phyloP scores from a whole-genome alignment of 2,888 invertebrate species.

The Macropis europaea region DNA sequence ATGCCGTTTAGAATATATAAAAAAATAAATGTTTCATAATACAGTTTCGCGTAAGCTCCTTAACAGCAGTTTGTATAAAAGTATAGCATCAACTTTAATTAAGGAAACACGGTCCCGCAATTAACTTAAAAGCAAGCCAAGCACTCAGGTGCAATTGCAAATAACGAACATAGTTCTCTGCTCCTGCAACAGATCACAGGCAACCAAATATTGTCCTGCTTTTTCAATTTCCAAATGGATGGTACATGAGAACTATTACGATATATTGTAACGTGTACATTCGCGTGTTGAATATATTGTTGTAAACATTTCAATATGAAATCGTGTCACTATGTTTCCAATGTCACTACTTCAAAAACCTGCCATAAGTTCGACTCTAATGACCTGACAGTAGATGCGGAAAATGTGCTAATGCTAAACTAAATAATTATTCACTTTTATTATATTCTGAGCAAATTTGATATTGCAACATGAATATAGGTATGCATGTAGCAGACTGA shows the following conservation, averaged over 20 bases:
- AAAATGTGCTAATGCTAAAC: too few species aligned
- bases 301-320: not conserved
- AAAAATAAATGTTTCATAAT: not conserved
- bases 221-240: slow-evolving; percentile 43
- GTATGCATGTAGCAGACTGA: too few species aligned
- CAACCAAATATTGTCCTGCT: slow-evolving; percentile 41
- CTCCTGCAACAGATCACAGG: slow-evolving; percentile 5
- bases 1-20: too few species aligned
- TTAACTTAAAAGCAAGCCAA: slow-evolving; percentile 48
- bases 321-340: not conserved
- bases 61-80: not conserved
- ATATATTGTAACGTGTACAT: not conserved
- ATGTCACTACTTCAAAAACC: too few species aligned
- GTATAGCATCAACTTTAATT: slow-evolving; percentile 43
- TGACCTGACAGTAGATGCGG: too few species aligned
- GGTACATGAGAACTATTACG: not conserved
- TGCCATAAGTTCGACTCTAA: too few species aligned
- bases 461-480: too few species aligned
- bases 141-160: slow-evolving; percentile 43
- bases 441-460: too few species aligned
- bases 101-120: slow-evolving; percentile 38
- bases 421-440: too few species aligned
- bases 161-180: slow-evolving; percentile 2
- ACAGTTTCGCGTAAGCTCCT: not conserved
- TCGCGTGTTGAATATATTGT: not conserved